Evolutionary conservation across 2,888 invertebrate genomes (phyloP).

Genomic region (Suillia variegata): DNA sequence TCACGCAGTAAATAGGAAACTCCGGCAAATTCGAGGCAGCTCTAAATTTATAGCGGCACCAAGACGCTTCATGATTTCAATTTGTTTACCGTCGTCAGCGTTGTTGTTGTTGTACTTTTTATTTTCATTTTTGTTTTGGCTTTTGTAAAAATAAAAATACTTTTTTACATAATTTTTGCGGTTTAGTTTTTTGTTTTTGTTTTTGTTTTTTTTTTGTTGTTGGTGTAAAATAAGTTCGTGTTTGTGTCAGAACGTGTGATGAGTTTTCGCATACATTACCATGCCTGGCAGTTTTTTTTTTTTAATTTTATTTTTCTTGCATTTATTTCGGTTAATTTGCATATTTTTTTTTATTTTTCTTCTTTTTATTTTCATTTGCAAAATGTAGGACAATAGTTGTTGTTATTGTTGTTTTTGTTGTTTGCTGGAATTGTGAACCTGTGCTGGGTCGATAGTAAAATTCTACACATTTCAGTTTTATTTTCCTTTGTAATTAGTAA

Average conservation of each 20-base stretch:
- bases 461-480: too few relatives aligned
- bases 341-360: constrained; percentile 8
- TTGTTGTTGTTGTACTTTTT: constrained; percentile 21
- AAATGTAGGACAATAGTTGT: too few relatives aligned
- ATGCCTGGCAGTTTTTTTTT: constrained; percentile 3
- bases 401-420: too few relatives aligned
- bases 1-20: too few relatives aligned
- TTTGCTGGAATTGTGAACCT: too few relatives aligned
- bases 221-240: neutral
- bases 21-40: too few relatives aligned
- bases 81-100: constrained; percentile 28
- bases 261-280: constrained; percentile 3
- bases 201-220: constrained; percentile 6
- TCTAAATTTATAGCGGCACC: too few relatives aligned
- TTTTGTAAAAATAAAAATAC: neutral
- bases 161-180: constrained; percentile 2
- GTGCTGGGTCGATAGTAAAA: too few relatives aligned
- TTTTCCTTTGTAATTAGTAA: too few relatives aligned
- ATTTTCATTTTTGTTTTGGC: neutral
- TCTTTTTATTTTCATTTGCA: neutral
- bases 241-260: constrained; percentile 13
- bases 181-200: constrained; percentile 3
- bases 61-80: constrained; percentile 25
- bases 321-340: constrained; percentile 16
- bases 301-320: constrained; percentile 5